phyloP scores from a whole-genome alignment of 2,888 invertebrate species.

The Leucophora obtusa region DNA sequence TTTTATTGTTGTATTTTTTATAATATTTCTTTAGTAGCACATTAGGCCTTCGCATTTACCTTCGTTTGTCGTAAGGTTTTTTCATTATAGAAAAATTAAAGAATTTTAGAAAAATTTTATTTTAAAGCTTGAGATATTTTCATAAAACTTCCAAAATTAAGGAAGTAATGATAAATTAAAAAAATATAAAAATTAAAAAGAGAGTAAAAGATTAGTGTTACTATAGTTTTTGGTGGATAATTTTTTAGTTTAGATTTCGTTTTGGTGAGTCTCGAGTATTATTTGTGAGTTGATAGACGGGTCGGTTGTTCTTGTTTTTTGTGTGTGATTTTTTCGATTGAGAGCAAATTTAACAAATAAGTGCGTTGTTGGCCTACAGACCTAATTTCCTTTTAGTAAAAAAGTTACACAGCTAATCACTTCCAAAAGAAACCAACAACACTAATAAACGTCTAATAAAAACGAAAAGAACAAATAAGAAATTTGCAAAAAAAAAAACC shows the following conservation, averaged over 20 bases:
- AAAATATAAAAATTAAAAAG: not conserved
- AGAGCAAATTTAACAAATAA: slow-evolving; percentile 33
- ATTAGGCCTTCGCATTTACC: slow-evolving; percentile 61
- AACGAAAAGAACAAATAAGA: slow-evolving; percentile 28
- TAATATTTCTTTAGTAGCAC: slow-evolving; percentile 35
- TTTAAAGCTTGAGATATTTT: too few relatives aligned
- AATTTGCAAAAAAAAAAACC: slow-evolving; percentile 7
- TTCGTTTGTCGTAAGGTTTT: slow-evolving; percentile 30
- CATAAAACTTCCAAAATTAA: not conserved
- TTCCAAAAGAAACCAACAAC: slow-evolving; percentile 65
- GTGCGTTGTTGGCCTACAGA: slow-evolving; percentile 67
- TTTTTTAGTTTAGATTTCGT: not conserved
- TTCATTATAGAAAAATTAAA: slow-evolving; percentile 24
- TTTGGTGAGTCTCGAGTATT: not conserved
- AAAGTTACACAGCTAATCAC: slow-evolving; percentile 37
- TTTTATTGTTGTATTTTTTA: slow-evolving; percentile 42
- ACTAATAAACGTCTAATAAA: slow-evolving; percentile 32
- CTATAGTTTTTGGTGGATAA: not conserved
- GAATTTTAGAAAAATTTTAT: not conserved
- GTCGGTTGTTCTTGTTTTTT: slow-evolving; percentile 10
- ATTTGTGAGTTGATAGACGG: not conserved
- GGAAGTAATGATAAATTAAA: not conserved
- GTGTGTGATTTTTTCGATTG: slow-evolving; percentile 30
- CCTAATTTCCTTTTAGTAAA: slow-evolving; percentile 66
- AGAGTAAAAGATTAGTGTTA: not conserved